phyloP scores from a whole-genome alignment of 2,797 vertebrate genomes.

The Calcarius lapponicus region DNA sequence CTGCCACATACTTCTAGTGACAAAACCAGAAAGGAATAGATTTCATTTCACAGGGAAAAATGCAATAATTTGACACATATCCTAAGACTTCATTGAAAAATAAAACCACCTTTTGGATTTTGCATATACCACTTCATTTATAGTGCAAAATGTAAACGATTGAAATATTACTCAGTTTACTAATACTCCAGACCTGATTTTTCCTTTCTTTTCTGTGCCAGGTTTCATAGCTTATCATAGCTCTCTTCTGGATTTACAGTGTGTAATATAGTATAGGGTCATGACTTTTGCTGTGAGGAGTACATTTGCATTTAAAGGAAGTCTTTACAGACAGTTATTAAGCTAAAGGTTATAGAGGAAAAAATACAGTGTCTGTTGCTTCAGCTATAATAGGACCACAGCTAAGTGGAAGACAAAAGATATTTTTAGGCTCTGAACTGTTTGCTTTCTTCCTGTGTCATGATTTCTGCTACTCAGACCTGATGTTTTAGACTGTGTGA shows the following conservation, averaged over 20 bases:
- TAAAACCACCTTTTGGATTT: background rate
- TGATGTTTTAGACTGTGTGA: constrained; percentile 14
- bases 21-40: background rate
- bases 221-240: background rate
- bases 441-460: constrained; percentile 54
- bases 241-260: background rate
- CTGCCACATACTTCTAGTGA: background rate
- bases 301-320: constrained; percentile 49
- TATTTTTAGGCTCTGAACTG: constrained; percentile 57
- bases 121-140: background rate
- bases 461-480: constrained; percentile 24
- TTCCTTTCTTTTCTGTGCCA: background rate
- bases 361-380: constrained; percentile 7
- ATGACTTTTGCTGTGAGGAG: constrained; percentile 9
- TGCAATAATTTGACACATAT: background rate
- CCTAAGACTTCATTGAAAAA: background rate
- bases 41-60: background rate
- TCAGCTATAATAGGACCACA: constrained; percentile 16
- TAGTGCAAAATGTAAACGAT: background rate
- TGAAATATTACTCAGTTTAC: background rate
- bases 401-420: constrained; percentile 43
- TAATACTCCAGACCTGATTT: background rate
- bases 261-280: background rate
- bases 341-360: constrained; percentile 31
- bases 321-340: constrained; percentile 19